Conservation (phyloP, 2,113 vertebrate genomes). For the Dasyurus viverrinus region DNA sequence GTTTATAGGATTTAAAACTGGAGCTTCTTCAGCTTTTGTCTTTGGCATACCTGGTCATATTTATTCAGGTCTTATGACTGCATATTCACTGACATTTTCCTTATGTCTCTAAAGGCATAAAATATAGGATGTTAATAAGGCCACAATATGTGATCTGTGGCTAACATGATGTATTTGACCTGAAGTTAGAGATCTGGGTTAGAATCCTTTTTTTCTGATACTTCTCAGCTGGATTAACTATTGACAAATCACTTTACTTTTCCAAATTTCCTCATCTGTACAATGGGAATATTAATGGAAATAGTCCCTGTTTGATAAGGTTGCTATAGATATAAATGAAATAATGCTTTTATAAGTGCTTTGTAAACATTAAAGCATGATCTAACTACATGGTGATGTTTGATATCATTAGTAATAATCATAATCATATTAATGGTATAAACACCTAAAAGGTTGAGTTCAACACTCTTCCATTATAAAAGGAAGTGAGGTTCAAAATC, state of each 20-base stretch:
- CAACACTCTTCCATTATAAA: neutral
- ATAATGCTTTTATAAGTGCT: neutral
- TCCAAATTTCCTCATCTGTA: neutral
- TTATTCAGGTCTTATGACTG: neutral
- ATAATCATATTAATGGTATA: neutral
- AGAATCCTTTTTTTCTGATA: neutral
- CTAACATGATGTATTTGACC: neutral
- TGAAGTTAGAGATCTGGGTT: neutral
- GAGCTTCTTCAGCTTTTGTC: too few species aligned
- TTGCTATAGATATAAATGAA: neutral
- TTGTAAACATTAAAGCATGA: neutral
- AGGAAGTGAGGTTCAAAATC: neutral
- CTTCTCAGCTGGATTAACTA: neutral
- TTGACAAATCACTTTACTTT: neutral
- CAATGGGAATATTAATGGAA: neutral
- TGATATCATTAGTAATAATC: neutral
- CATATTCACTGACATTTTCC: neutral
- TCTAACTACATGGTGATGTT: neutral
- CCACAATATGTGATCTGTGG: neutral
- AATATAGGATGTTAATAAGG: neutral
- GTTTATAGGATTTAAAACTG: too few species aligned
- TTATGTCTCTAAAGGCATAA: neutral
- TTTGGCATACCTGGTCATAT: too few species aligned
- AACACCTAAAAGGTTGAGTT: neutral
- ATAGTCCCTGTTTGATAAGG: neutral